Conservation (phyloP, 92 coral and sea anemone genomes). For the Hydrozoanthus gracilis region DNA sequence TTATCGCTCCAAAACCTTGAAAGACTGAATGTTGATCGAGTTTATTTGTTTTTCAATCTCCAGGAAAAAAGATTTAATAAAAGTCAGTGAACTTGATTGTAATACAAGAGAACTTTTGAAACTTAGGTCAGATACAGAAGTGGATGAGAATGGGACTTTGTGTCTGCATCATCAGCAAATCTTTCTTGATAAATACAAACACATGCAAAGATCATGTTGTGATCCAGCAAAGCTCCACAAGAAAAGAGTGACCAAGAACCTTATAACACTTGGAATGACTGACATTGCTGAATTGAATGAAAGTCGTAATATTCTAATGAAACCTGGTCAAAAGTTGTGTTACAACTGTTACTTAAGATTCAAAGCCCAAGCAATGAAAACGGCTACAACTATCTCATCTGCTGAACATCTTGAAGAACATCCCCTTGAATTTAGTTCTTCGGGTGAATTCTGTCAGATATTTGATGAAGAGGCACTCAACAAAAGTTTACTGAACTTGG, state of each 20-base stretch:
- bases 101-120: constrained; percentile 10
- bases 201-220: too few relatives aligned
- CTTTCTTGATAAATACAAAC: too few relatives aligned
- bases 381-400: background rate
- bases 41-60: background rate
- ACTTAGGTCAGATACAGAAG: constrained; percentile 18
- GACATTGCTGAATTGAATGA: too few relatives aligned
- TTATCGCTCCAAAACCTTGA: too few relatives aligned
- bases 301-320: too few relatives aligned
- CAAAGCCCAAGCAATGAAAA: background rate
- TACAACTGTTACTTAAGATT: constrained; percentile 6
- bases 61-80: constrained; percentile 17
- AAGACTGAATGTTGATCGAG: too few relatives aligned
- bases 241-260: too few relatives aligned
- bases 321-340: constrained; percentile 10
- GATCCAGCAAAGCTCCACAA: too few relatives aligned
- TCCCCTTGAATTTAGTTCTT: too few relatives aligned
- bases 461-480: background rate
- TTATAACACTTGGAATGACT: too few relatives aligned
- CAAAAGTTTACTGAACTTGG: background rate
- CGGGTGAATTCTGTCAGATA: background rate
- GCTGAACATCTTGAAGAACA: constrained; percentile 9
- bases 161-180: too few relatives aligned
- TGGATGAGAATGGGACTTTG: constrained; percentile 29
- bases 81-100: constrained; percentile 13